phyloP scores from a whole-genome alignment of 2,797 vertebrate species.

The Borostomias antarcticus region DNA sequence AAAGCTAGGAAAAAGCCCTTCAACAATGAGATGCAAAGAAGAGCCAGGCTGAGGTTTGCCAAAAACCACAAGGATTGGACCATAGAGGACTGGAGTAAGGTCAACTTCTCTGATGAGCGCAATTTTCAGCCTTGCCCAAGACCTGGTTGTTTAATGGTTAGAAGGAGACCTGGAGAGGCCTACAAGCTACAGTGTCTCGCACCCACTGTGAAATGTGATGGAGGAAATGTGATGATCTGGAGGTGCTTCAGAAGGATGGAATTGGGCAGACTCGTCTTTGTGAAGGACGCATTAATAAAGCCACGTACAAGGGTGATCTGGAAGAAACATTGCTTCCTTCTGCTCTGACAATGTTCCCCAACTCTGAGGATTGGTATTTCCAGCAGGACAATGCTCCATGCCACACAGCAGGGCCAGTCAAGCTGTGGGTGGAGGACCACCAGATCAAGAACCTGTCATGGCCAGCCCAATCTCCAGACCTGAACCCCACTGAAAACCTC shows the following conservation, averaged over 20 bases:
- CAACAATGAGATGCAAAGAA: constrained; percentile 17
- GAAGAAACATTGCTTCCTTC: constrained; percentile 17
- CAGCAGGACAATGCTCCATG: constrained; percentile 21
- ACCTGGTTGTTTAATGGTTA: too few species aligned
- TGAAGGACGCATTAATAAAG: not conserved
- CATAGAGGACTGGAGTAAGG: constrained; percentile 12
- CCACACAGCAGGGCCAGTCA: not conserved
- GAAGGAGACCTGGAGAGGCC: too few species aligned
- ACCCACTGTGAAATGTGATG: too few species aligned
- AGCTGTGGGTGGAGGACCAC: not conserved
- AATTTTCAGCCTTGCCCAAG: constrained; percentile 3
- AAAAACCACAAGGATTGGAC: not conserved
- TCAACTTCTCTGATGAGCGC: constrained; percentile 9
- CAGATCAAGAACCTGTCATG: constrained; percentile 10
- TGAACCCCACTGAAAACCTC: constrained; percentile 11
- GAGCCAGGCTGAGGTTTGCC: constrained; percentile 1
- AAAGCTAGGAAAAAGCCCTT: constrained; percentile 8
- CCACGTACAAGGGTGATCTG: constrained; percentile 2
- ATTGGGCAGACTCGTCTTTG: too few species aligned
- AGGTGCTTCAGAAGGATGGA: too few species aligned
- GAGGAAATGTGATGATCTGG: too few species aligned
- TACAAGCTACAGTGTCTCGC: too few species aligned
- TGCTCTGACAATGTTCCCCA: constrained; percentile 10
- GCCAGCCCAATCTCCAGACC: constrained; percentile 2
- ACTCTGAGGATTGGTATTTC: constrained; percentile 12